Conservation (phyloP, 2,113 vertebrate genomes). For the human region GRCh38 chr1:70034001-70034500, state of each 20-base stretch:
- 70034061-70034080: background rate
- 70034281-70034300: slow-evolving; percentile 14
- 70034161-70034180: slow-evolving; percentile 2
- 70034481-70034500: background rate
- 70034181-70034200: slow-evolving; percentile 21
- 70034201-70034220: background rate
- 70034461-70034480: background rate
- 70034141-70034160: background rate
- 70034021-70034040: background rate
- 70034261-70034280: slow-evolving; percentile 22
- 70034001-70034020: background rate
- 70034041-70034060: background rate
- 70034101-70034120: background rate
- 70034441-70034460: background rate
- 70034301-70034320: too few relatives aligned
- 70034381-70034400: background rate
- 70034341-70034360: too few relatives aligned
- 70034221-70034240: background rate
- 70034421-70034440: background rate
- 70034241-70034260: background rate
- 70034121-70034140: background rate
- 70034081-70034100: background rate
- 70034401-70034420: background rate
- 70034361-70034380: background rate
- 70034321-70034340: too few relatives aligned